Evolutionary conservation across 2,797 vertebrate genomes (phyloP).

Genomic region (Periophthalmus magnuspinnatus): DNA sequence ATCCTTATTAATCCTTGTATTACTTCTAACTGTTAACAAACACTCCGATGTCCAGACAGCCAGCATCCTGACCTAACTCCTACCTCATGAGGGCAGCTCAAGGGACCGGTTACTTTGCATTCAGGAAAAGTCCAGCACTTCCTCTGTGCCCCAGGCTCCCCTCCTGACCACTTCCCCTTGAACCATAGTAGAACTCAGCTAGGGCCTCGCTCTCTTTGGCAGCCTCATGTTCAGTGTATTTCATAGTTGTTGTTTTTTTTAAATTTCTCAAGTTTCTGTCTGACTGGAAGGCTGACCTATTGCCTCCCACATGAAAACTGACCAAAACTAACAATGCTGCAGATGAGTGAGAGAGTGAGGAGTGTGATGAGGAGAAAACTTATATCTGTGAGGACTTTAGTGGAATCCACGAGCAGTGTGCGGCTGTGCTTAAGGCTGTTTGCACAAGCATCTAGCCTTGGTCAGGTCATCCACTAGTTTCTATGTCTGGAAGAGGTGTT

Average conservation of each 20-base stretch:
- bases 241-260: slow-evolving; percentile 26
- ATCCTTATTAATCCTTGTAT: neutral
- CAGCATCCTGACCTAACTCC: slow-evolving; percentile 4
- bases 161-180: slow-evolving; percentile 49
- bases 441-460: slow-evolving; percentile 49
- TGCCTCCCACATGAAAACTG: slow-evolving; percentile 35
- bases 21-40: slow-evolving; percentile 25
- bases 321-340: slow-evolving; percentile 51
- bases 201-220: slow-evolving; percentile 18
- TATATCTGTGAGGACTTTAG: slow-evolving; percentile 38
- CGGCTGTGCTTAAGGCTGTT: slow-evolving; percentile 51
- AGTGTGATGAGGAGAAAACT: slow-evolving; percentile 36
- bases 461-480: slow-evolving; percentile 37
- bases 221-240: slow-evolving; percentile 22
- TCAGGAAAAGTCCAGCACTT: slow-evolving; percentile 35
- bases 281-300: slow-evolving; percentile 50
- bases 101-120: slow-evolving; percentile 29
- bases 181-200: slow-evolving; percentile 47
- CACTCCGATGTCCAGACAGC: neutral
- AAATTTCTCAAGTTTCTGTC: slow-evolving; percentile 47
- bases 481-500: slow-evolving; percentile 24
- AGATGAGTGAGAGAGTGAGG: slow-evolving; percentile 40
- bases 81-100: slow-evolving; percentile 12
- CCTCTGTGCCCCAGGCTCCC: slow-evolving; percentile 37
- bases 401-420: slow-evolving; percentile 27